These are phyloP conservation scores for Diogma glabrata DNA, from an alignment of 2,888 invertebrate genomes.

Conservation along the genomic window DNA sequence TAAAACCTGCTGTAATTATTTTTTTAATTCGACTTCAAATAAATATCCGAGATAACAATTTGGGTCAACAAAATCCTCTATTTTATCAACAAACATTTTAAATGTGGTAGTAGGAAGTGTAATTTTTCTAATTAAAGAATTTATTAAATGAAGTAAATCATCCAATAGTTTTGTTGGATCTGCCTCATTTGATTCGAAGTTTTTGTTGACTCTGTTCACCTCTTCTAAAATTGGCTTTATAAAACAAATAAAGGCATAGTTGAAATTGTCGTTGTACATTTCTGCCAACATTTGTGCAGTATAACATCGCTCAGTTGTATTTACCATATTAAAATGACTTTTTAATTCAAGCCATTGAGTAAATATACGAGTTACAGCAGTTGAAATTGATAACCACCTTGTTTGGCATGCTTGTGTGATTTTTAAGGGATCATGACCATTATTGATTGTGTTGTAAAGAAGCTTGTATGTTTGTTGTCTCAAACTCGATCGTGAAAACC, in stretches of 20 bases:
- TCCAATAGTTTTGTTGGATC: conserved; percentile 18
- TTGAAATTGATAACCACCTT: conserved; percentile 22
- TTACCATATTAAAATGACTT: neutral
- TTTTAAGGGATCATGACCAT: conserved; percentile 21
- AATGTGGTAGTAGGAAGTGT: neutral
- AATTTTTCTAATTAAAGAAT: neutral
- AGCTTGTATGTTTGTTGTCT: conserved; percentile 18
- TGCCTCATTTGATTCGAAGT: conserved; percentile 19
- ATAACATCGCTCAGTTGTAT: neutral
- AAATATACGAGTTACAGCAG: neutral
- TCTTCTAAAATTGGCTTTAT: conserved; percentile 6
- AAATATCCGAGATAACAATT: neutral
- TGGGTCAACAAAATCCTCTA: neutral
- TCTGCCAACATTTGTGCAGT: neutral
- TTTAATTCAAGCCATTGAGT: conserved; percentile 5
- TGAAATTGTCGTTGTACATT: neutral
- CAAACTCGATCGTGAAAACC: neutral
- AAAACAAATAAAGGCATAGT: neutral
- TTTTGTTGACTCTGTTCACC: conserved; percentile 15
- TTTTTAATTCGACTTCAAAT: neutral
- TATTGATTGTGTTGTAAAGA: conserved; percentile 20
- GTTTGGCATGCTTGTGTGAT: conserved; percentile 19
- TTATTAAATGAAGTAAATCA: conserved; percentile 1
- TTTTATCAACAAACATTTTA: neutral
- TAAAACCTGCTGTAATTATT: neutral